A percentile compares a stretch with the other conserved stretches of the same genome.
Evolutionary conservation across 2,113 vertebrate species (phyloP).

Genomic region (Dipodomys spectabilis): DNA sequence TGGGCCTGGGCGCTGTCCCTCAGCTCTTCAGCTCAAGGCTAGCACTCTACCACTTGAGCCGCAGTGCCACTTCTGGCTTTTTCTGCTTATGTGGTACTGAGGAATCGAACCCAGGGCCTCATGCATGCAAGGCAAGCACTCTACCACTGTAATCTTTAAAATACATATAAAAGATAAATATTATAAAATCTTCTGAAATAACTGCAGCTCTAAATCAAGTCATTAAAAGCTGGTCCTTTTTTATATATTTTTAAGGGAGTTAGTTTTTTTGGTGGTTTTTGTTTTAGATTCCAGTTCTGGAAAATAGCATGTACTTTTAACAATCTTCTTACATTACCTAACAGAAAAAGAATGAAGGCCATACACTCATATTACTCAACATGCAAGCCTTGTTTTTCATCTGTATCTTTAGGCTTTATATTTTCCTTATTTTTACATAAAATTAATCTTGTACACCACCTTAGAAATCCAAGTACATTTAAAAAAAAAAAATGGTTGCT

Average conservation of each 20-base stretch:
- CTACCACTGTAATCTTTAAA: background rate
- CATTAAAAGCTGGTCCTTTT: background rate
- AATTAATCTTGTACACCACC: background rate
- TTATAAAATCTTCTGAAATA: conserved; percentile 15
- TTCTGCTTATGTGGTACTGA: too few species aligned
- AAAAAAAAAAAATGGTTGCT: background rate
- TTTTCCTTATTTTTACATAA: conserved; percentile 1
- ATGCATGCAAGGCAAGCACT: too few species aligned
- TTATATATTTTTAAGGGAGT: too few species aligned
- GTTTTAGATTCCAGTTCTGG: background rate
- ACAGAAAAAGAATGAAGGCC: background rate
- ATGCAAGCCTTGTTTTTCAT: background rate
- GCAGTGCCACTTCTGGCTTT: too few species aligned
- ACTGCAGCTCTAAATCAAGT: background rate
- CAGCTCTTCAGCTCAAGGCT: too few species aligned
- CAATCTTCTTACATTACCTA: background rate
- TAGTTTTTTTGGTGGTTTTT: background rate
- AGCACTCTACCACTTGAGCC: too few species aligned
- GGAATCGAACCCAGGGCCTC: too few species aligned
- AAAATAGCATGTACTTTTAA: too few species aligned
- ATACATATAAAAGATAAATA: background rate
- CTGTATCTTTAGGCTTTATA: background rate
- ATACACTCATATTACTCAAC: background rate
- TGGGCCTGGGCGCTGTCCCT: too few species aligned
- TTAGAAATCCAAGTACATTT: background rate